Conservation (phyloP, 1,140 invertebrate genomes). For the Cylas formicarius region DNA sequence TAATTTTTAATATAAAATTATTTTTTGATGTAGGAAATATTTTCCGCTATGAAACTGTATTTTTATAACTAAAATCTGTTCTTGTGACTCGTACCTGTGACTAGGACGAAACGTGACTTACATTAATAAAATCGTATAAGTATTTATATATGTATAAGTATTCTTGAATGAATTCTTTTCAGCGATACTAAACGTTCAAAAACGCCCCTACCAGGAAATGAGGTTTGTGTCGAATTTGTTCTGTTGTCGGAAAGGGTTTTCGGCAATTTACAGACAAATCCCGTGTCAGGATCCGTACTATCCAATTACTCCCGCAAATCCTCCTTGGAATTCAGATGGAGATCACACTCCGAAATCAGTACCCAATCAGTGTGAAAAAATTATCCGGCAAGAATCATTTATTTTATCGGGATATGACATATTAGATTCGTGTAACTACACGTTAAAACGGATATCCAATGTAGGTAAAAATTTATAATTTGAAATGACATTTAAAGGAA, state of each 20-base stretch:
- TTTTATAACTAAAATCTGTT: too few relatives aligned
- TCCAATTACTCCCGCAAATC: constrained; percentile 4
- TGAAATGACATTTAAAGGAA: too few relatives aligned
- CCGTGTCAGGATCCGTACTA: constrained; percentile 10
- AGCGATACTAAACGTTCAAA: constrained; percentile 6
- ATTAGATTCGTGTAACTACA: neutral
- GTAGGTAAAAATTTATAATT: too few relatives aligned
- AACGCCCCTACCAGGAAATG: constrained; percentile 5
- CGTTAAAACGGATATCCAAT: neutral
- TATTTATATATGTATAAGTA: neutral
- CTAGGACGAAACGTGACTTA: too few relatives aligned
- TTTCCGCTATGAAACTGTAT: too few relatives aligned
- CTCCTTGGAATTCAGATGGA: neutral
- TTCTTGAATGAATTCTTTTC: constrained; percentile 1
- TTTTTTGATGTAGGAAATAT: too few relatives aligned
- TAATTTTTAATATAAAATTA: too few relatives aligned
- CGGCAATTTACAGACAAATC: constrained; percentile 11
- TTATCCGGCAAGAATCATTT: neutral
- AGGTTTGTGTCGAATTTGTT: constrained; percentile 8
- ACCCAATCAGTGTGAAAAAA: neutral
- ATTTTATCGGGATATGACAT: neutral
- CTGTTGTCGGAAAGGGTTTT: constrained; percentile 13
- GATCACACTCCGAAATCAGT: neutral
- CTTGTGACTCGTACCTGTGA: too few relatives aligned
- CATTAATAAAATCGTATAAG: neutral